Conservation (phyloP, 2,113 vertebrate genomes). For the Actenoides lindsayi region DNA sequence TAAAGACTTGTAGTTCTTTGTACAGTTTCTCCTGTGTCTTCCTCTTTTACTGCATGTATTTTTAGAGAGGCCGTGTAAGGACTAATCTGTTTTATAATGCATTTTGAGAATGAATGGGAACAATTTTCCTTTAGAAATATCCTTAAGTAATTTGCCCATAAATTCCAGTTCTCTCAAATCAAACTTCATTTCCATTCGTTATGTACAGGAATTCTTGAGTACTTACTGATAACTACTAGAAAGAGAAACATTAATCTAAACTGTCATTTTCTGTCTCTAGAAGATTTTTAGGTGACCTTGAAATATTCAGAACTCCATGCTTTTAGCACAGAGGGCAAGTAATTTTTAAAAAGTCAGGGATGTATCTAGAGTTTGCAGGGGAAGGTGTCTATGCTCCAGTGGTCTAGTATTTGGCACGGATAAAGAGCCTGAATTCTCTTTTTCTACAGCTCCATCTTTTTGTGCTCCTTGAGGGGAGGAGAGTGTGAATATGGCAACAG, state of each 20-base stretch:
- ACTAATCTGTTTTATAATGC: background rate
- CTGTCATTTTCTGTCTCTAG: background rate
- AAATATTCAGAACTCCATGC: background rate
- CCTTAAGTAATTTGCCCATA: background rate
- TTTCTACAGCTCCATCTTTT: background rate
- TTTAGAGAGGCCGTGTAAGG: background rate
- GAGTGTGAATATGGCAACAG: background rate
- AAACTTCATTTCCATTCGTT: background rate
- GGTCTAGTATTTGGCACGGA: background rate
- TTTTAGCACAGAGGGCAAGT: background rate
- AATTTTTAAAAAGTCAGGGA: background rate
- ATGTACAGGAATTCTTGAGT: background rate
- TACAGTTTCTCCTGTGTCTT: background rate
- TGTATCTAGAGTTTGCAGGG: background rate
- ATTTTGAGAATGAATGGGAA: background rate
- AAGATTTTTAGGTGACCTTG: background rate
- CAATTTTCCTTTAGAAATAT: background rate
- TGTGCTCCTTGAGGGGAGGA: background rate
- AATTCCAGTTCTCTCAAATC: background rate
- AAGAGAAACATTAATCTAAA: conserved; percentile 9
- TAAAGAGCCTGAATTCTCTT: background rate
- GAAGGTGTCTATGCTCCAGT: background rate
- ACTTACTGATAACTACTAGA: background rate
- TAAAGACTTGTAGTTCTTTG: background rate
- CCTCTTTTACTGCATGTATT: background rate